These are phyloP conservation scores for Cryptomyrus ogoouensis DNA, from an alignment of 2,113 vertebrate genomes.

Conservation along the genomic window DNA sequence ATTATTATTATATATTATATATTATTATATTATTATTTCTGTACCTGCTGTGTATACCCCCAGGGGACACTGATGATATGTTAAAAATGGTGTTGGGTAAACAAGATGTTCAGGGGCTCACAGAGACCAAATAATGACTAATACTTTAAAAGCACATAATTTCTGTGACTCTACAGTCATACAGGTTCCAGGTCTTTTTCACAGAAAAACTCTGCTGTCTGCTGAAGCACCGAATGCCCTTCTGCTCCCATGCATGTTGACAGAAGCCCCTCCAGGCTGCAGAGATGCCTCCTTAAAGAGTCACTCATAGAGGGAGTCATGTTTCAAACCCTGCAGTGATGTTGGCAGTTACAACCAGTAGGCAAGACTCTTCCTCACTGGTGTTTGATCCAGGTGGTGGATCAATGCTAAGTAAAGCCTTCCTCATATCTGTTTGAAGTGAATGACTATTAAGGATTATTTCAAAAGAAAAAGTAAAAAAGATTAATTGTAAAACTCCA, in stretches of 20 bases:
- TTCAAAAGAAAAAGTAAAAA: neutral
- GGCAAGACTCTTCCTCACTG: neutral
- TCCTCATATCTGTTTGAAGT: neutral
- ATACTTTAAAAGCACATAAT: neutral
- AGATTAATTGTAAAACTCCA: neutral
- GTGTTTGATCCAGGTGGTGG: neutral
- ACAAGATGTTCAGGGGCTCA: neutral
- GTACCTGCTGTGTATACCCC: neutral
- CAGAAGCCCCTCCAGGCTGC: neutral
- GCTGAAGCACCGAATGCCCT: neutral
- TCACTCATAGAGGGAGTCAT: neutral
- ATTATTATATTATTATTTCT: no score
- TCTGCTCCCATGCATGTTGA: neutral
- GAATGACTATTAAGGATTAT: neutral
- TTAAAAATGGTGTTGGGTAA: neutral
- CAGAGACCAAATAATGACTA: neutral
- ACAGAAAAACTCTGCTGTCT: neutral
- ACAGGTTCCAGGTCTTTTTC: neutral
- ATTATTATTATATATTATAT: no score
- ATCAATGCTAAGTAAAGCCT: neutral
- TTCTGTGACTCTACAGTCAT: neutral
- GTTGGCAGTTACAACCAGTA: neutral
- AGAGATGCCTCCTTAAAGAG: neutral
- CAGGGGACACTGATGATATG: neutral
- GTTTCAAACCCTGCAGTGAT: neutral